phyloP scores from a whole-genome alignment of 30 jellyfish, hydroid and myxozoan genomes.

The Mastigias papua region DNA sequence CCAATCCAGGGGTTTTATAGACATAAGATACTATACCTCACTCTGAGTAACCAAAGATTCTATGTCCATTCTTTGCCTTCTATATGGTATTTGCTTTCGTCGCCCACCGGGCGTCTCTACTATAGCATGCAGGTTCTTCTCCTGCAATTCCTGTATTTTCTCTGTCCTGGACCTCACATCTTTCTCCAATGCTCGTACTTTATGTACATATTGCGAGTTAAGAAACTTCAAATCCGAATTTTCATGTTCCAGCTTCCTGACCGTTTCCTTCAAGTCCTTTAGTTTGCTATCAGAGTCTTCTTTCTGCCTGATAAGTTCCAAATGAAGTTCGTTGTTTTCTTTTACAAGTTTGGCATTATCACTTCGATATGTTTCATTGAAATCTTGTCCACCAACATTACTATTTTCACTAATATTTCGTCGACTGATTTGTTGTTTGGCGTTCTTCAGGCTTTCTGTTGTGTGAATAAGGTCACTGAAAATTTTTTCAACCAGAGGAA shows the following conservation, averaged over 20 bases:
- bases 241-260: conserved; percentile 84
- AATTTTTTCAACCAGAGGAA: conserved; percentile 92
- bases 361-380: conserved; percentile 85
- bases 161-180: conserved; percentile 86
- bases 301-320: conserved; percentile 77
- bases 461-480: conserved; percentile 96
- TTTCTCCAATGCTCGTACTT: conserved; percentile 83
- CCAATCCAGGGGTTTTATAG: too few relatives aligned
- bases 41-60: conserved; percentile 79
- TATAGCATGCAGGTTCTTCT: conserved; percentile 91
- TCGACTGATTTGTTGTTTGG: conserved; percentile 62
- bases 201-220: conserved; percentile 88
- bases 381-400: conserved; percentile 40
- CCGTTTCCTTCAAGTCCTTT: conserved; percentile 63
- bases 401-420: conserved; percentile 35
- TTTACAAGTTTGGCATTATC: conserved; percentile 92
- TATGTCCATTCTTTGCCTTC: conserved; percentile 96
- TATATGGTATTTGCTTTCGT: conserved; percentile 83
- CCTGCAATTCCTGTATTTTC: conserved; percentile 81
- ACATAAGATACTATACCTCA: conserved; percentile 47
- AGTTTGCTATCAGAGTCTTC: conserved; percentile 74
- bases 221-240: conserved; percentile 89
- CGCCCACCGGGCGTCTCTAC: conserved; percentile 98
- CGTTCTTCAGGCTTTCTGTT: conserved; percentile 92
- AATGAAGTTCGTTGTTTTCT: conserved; percentile 95